These are phyloP conservation scores for Listronotus bonariensis DNA, from an alignment of 1,140 invertebrate genomes.

Conservation along the genomic window DNA sequence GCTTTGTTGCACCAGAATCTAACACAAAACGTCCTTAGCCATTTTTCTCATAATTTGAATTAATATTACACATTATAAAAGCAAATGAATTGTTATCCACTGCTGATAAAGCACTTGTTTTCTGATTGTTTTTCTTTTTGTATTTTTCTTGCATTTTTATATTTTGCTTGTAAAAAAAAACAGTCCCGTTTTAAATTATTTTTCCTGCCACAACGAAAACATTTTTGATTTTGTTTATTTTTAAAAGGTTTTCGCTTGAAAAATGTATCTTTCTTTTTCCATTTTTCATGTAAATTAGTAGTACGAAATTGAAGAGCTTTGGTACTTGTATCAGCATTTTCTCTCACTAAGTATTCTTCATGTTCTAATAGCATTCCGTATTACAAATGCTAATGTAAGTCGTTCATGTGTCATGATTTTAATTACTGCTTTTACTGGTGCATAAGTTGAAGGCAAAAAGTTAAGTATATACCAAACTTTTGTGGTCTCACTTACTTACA, in stretches of 20 bases:
- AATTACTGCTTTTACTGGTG: too few species aligned
- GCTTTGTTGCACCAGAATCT: constrained; percentile 13
- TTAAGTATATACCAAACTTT: too few species aligned
- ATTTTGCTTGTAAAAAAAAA: neutral
- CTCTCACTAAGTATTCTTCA: too few species aligned
- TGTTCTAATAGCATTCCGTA: too few species aligned
- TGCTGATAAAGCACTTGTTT: neutral
- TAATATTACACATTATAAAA: constrained; percentile 3
- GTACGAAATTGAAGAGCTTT: too few species aligned
- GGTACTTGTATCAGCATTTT: too few species aligned
- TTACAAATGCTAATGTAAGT: too few species aligned
- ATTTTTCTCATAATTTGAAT: neutral
- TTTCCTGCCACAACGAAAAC: constrained; percentile 5
- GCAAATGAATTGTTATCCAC: constrained; percentile 7
- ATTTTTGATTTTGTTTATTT: neutral
- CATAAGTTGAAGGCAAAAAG: too few species aligned
- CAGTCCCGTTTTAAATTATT: neutral
- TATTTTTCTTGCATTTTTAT: constrained; percentile 3
- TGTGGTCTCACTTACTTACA: too few species aligned
- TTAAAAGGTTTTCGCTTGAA: neutral
- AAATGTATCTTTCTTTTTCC: neutral
- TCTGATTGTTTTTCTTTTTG: constrained; percentile 2
- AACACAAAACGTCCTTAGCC: neutral
- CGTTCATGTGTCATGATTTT: neutral
- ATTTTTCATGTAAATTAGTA: too few species aligned